A percentile compares a stretch with the other conserved stretches of the same genome.
Conservation (phyloP, 2,888 invertebrate genomes). For the Rhimphoctona megacephalus region DNA sequence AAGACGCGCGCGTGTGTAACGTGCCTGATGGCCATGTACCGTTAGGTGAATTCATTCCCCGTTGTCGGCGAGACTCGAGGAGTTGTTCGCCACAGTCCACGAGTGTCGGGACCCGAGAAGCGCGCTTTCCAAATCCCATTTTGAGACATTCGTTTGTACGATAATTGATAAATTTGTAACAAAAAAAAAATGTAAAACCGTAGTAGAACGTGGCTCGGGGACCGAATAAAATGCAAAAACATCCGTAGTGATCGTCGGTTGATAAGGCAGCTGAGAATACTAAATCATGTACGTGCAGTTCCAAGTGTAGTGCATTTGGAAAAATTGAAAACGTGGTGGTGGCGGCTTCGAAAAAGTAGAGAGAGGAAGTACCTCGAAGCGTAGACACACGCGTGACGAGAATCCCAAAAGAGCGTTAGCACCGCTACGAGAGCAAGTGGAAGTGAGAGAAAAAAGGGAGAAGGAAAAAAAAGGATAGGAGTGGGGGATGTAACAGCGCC, state of each 20-base stretch:
- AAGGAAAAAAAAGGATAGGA: neutral
- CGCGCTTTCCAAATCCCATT: slow-evolving; percentile 7
- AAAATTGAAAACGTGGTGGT: slow-evolving; percentile 41
- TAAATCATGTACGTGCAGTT: slow-evolving; percentile 18
- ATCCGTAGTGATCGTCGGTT: slow-evolving; percentile 30
- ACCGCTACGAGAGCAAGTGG: slow-evolving; percentile 35
- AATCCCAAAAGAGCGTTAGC: slow-evolving; percentile 50
- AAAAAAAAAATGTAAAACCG: neutral
- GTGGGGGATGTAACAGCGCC: slow-evolving; percentile 45
- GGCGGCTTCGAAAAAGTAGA: slow-evolving; percentile 31
- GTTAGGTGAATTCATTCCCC: slow-evolving; percentile 80
- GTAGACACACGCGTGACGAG: slow-evolving; percentile 56
- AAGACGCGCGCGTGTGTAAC: slow-evolving; percentile 67
- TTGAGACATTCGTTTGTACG: neutral
- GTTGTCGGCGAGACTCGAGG: slow-evolving; percentile 70
- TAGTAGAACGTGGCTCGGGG: neutral
- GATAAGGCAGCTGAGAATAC: slow-evolving; percentile 27
- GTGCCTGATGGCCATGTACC: slow-evolving; percentile 77
- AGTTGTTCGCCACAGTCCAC: slow-evolving; percentile 62
- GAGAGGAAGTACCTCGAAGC: slow-evolving; percentile 51
- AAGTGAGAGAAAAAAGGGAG: slow-evolving; percentile 28
- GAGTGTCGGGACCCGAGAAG: slow-evolving; percentile 49
- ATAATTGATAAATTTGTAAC: neutral
- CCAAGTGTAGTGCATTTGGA: slow-evolving; percentile 19
- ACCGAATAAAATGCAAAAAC: slow-evolving; percentile 3